Conservation (phyloP, 1,140 invertebrate species). For the Glossosoma conforme region DNA sequence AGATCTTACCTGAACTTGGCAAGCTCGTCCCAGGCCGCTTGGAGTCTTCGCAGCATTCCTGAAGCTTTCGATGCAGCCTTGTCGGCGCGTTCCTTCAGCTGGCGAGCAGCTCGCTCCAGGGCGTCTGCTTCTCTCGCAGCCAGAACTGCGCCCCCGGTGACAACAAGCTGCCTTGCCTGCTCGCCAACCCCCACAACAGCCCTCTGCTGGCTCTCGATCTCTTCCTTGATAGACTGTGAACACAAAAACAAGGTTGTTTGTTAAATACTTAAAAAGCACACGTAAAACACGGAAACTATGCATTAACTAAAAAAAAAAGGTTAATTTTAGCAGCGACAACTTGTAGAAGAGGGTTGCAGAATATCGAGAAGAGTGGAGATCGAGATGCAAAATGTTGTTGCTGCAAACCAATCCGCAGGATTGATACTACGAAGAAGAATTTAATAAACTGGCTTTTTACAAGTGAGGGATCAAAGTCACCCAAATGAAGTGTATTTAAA, state of each 20-base stretch:
- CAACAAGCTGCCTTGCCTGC: constrained; percentile 85
- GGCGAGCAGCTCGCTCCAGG: constrained; percentile 77
- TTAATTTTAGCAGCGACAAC: too few species aligned
- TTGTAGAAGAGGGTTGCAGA: too few species aligned
- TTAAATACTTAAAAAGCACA: constrained; percentile 9
- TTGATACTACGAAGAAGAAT: too few species aligned
- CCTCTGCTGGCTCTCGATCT: constrained; percentile 80
- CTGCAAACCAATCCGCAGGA: too few species aligned
- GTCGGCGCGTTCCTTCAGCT: constrained; percentile 79
- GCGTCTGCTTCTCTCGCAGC: constrained; percentile 81
- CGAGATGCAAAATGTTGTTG: too few species aligned
- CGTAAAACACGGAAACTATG: too few species aligned
- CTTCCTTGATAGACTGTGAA: constrained; percentile 79
- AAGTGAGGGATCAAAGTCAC: too few species aligned
- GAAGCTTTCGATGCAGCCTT: constrained; percentile 73
- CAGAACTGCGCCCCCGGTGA: constrained; percentile 84
- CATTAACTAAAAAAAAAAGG: too few species aligned
- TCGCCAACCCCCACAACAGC: constrained; percentile 83
- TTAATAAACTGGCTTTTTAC: too few species aligned
- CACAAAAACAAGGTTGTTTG: neutral
- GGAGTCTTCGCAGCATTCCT: constrained; percentile 68
- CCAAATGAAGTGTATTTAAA: too few species aligned
- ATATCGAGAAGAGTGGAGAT: too few species aligned
- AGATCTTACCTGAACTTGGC: constrained; percentile 75
- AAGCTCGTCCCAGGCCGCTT: constrained; percentile 79